Evolutionary conservation across 2,888 invertebrate genomes (phyloP), one percentile per base, ranked within the genome.

Genomic region (Molorchus minor): DNA sequence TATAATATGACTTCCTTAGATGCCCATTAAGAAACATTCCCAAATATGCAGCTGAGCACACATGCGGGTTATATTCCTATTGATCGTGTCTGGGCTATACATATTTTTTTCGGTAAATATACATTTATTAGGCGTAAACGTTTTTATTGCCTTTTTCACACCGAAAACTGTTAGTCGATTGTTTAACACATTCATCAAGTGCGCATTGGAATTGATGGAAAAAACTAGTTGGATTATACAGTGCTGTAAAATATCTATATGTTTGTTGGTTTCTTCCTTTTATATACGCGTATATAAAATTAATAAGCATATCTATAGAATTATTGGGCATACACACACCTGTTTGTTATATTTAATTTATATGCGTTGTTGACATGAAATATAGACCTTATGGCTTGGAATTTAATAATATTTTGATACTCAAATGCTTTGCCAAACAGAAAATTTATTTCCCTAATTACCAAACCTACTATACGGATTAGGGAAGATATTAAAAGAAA

Each of bases 91-190:
- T 65, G 30, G 63, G 44, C 51, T 61, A 64, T 33, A 33, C n/a
- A n/a, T n/a, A n/a, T n/a, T 63, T 62, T 63, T 62, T 57, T 65
- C 58, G 16, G 58, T 56, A 62, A 61, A 65, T 57, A 64, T 29
- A 49, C 51, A 56, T 62, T 61, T 64, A 61, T 65, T 58, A 61
- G 58, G 58, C 58, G 58, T 47, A 58, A 64, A 67, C 52, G 46
- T 56, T 64, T 67, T 67, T 67, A 67, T 67, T 64, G 64, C 61
- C 67, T 58, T 67, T 64, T 67, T 67, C 67, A 67, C 67, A 64
- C 67, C 55, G 58, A 64, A 64, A 67, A 67, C 64, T 67, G 62
- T 67, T 67, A 67, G 62, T 47, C 46, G 60, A 57, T 30, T 66
- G 62, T 66, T 66, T 66, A 60, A 64, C 13, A 51, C 60, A 51